Evolutionary conservation across 2,888 invertebrate species (phyloP), one percentile per base, ranked within the genome.

Genomic region (Ormyrus thymus): DNA sequence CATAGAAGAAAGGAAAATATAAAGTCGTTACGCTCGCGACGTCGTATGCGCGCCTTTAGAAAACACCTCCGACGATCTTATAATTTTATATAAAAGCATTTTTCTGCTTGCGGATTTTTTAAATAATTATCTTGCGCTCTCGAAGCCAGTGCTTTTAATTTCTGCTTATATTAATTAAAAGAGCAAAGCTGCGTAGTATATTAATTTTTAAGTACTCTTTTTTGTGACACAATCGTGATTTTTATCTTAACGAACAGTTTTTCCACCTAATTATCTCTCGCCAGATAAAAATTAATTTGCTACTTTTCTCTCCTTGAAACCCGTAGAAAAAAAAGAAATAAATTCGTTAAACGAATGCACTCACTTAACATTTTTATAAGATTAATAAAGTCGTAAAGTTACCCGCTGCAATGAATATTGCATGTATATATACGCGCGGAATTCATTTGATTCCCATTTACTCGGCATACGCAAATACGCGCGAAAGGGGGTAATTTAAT

Each of bases 401-500:
- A 45, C 55, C 29, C 53, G 46, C 56, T 29, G 29, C 29, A 29
- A 29, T 29, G 29, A 29, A 29, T 29, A 29, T 29, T 29, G 29
- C 29, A 29, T 29, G 29, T 29, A 4, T 29, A 4, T 29, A 45
- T 46, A 56, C 46, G n/a, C 43, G 1, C 0, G 4, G 59, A 50
- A 50, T 62, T 61, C 62, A 10, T 29, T 61, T 13, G 50, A 72
- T 72, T 55, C 1, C 72, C 15, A 46, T 46, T 29, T 51, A 62
- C 53, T 72, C 15, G 45, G 13, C 11, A 53, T 11, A 53, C n/a
- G 7, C 10, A 43, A 61, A 50, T 29, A 29, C 4, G 4, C 29
- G 29, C 29, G 10, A 71, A 69, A 56, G 48, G n/a, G 56, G 48
- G 48, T 58, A 70, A 70, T 59, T 46, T 11, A 7, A 70, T 70